phyloP scores from a whole-genome alignment of 2,113 vertebrate genomes.

The Tringa solitaria region DNA sequence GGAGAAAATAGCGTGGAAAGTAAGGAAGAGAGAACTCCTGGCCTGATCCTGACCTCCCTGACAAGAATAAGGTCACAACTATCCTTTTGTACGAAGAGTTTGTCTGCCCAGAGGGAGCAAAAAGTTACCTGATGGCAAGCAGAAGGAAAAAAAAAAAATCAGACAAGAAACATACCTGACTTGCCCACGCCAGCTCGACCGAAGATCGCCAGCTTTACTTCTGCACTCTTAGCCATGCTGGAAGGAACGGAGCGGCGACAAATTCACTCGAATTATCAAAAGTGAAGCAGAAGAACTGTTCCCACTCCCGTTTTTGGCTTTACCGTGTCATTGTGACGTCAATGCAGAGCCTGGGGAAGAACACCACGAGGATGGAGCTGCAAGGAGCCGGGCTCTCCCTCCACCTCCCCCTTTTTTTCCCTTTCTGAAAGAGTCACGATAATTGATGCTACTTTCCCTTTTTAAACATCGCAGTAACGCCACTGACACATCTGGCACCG shows the following conservation, averaged over 20 bases:
- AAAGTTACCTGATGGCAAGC: background rate
- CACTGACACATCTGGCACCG: background rate
- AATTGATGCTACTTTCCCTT: background rate
- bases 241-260: background rate
- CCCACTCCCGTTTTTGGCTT: conserved; percentile 27
- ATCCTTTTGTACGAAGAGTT: background rate
- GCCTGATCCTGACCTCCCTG: background rate
- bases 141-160: background rate
- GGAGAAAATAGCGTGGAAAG: background rate
- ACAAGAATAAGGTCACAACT: background rate
- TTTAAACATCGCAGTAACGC: background rate
- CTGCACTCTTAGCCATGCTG: conserved; percentile 92
- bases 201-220: conserved; percentile 93
- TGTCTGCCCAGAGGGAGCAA: background rate
- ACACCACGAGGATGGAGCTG: conserved; percentile 8
- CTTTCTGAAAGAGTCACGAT: background rate
- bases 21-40: background rate
- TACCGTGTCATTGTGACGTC: conserved; percentile 67
- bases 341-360: conserved; percentile 47
- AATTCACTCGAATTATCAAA: background rate
- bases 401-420: background rate
- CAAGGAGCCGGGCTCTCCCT: background rate
- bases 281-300: background rate
- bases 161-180: conserved; percentile 82
- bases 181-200: conserved; percentile 95